Percentiles rank a stretch among this genome's conserved stretches.
Evolutionary conservation across 2,113 vertebrate genomes (phyloP).

Genomic region (Apodemus sylvaticus): DNA sequence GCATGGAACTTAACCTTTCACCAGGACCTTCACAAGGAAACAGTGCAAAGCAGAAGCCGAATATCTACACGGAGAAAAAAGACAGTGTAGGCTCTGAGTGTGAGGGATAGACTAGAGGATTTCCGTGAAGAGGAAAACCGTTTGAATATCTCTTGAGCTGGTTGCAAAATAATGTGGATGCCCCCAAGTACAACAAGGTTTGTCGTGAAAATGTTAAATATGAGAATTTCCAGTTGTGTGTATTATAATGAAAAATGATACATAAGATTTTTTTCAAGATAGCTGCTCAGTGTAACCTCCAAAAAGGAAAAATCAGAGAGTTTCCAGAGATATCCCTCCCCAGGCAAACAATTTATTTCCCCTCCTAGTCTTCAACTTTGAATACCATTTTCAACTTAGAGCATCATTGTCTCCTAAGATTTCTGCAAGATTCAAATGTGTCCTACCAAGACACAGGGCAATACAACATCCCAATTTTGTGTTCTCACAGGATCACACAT

Average conservation of each 20-base stretch:
- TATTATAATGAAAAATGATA: background rate
- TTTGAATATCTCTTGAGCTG: no score
- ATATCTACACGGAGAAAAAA: no score
- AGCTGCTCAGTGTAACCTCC: background rate
- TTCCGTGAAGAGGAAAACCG: no score
- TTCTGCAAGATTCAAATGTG: background rate
- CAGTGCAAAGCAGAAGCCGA: no score
- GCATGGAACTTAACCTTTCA: no score
- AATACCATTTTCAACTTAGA: background rate
- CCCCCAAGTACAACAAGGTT: background rate
- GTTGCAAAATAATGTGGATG: background rate
- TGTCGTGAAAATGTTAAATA: background rate
- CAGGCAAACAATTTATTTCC: background rate
- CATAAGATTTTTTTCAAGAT: no score
- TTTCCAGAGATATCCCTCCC: background rate
- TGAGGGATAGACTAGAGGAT: no score
- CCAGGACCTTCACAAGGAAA: no score
- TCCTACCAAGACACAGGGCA: background rate
- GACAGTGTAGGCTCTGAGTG: no score
- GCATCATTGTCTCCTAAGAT: background rate
- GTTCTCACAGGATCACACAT: background rate
- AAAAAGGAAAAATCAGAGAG: background rate
- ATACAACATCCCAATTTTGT: background rate
- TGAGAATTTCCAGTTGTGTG: background rate
- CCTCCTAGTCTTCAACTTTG: background rate